Conservation (phyloP, 2,797 vertebrate genomes). For the Odontamblyopus rebecca region DNA sequence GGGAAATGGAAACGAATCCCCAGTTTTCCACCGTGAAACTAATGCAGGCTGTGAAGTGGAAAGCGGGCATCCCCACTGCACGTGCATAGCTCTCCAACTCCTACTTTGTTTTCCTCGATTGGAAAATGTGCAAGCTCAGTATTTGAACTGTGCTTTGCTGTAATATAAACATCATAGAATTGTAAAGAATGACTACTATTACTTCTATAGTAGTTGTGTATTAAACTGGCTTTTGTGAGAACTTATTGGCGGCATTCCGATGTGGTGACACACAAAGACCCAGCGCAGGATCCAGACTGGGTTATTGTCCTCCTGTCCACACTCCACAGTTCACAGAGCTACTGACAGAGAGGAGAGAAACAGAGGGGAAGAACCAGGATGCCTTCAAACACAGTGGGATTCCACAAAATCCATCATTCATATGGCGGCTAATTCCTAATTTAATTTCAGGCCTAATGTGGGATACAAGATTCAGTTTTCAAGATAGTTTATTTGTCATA, state of each 20-base stretch:
- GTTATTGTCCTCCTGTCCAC: constrained; percentile 62
- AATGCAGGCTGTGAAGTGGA: constrained; percentile 36
- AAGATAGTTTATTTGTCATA: no score
- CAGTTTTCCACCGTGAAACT: constrained; percentile 66
- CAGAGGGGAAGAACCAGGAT: constrained; percentile 25
- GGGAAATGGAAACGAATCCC: constrained; percentile 67
- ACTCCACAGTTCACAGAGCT: constrained; percentile 26
- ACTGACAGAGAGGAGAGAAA: constrained; percentile 19
- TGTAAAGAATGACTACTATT: background rate
- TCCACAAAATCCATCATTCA: background rate
- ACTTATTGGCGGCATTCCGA: constrained; percentile 65
- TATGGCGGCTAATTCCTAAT: background rate
- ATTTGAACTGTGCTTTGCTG: background rate
- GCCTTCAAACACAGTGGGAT: constrained; percentile 41
- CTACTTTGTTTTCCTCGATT: background rate
- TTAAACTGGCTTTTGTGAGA: constrained; percentile 25
- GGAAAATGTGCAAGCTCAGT: background rate
- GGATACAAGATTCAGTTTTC: no score
- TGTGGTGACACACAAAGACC: constrained; percentile 54
- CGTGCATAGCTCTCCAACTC: constrained; percentile 17
- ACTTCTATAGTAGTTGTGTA: background rate
- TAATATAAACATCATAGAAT: background rate
- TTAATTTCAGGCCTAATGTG: no score
- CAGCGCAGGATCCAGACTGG: constrained; percentile 20
- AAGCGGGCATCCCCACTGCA: constrained; percentile 28